Evolutionary conservation across 1,140 invertebrate species (phyloP), one percentile per base, ranked within the genome.

Genomic region (Galleria mellonella): DNA sequence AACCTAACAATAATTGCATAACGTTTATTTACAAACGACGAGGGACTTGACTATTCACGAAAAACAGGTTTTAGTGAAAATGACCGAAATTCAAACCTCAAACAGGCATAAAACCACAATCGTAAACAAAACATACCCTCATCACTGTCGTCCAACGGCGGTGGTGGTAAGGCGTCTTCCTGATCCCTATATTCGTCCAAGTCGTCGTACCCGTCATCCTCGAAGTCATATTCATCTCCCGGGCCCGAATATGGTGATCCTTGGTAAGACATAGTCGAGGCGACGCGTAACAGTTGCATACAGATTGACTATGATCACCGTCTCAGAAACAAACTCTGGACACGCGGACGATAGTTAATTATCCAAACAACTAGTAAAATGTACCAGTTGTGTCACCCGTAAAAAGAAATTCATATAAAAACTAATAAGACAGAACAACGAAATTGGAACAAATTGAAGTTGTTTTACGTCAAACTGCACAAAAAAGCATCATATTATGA

Each of bases 261-360:
- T 74, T 84, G 81, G 76, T 81, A 86, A 76, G 83, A 86, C 83
- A 86, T 86, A 65, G 74, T 78, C 56, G 77, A 84, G 62, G 71
- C 66, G 64, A 78, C 76, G 74, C 81, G 75, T 84, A 84, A 67
- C 66, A 84, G 79, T 84, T 82, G 77, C 79, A 84, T 84, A 82
- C 79, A 84, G 79, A 79, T 78, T 74, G 67, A 68, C 72, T 82
- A 52, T 55, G 51, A 64, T 64, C 58, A 68, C 72, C 62, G 62
- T 65, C 67, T 74, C 64, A 76, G 54, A 72, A 68, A 72, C 52
- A 59, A 74, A 70, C 54, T 61, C 58, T 63, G 56, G 60, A 56
- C 51, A 60, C 54, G 54, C 49, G 51, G 57, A 47, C 58, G 40
- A 52, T 46, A 55, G 57, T 51, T 44, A 58, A 43, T 28, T 54